Conservation (phyloP, 2,113 vertebrate genomes). For the Halcyon senegalensis region DNA sequence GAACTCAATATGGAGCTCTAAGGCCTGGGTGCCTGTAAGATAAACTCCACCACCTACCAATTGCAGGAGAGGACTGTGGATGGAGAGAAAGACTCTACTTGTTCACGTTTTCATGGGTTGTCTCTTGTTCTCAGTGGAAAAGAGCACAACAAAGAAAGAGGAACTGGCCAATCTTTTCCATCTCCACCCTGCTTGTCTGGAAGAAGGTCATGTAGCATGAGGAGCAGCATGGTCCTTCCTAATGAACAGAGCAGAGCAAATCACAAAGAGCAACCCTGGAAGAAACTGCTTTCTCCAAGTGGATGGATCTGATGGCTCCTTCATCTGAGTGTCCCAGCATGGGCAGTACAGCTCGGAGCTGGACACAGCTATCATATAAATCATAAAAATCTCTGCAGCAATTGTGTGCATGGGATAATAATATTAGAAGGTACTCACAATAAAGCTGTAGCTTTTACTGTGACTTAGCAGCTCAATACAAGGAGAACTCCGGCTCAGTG, state of each 20-base stretch:
- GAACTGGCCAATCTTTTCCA: background rate
- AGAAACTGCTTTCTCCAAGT: background rate
- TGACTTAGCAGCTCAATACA: background rate
- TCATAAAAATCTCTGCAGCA: background rate
- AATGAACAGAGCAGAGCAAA: background rate
- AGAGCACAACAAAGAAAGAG: background rate
- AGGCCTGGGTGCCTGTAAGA: background rate
- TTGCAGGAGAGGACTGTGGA: background rate
- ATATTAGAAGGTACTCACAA: background rate
- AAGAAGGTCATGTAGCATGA: background rate
- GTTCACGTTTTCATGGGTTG: background rate
- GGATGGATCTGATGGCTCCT: background rate
- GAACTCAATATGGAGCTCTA: background rate
- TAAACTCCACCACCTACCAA: background rate
- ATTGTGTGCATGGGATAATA: background rate
- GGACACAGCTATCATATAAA: background rate
- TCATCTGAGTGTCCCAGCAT: rapidly evolving
- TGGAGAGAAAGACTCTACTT: background rate
- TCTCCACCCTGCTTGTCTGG: background rate
- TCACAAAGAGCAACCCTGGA: background rate
- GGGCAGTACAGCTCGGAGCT: background rate
- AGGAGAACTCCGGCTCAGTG: rapidly evolving
- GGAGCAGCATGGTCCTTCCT: background rate
- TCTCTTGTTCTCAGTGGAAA: background rate
- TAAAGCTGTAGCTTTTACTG: background rate